phyloP scores from a whole-genome alignment of 2,888 invertebrate genomes.

The Drosophila nr. perissopoda region DNA sequence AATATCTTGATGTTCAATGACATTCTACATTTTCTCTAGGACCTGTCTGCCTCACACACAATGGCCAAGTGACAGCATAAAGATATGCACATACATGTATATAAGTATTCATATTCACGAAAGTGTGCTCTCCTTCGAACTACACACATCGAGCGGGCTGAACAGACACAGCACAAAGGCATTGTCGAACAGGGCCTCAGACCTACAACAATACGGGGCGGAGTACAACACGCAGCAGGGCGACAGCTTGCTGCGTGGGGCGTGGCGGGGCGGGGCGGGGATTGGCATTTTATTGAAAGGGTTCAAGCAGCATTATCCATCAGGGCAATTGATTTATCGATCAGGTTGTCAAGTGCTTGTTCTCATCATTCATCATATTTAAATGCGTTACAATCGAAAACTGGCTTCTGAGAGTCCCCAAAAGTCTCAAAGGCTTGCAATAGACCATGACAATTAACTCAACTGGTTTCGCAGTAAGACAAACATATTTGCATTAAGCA shows the following conservation, averaged over 20 bases:
- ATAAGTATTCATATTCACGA: slow-evolving; percentile 27
- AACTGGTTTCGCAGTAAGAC: slow-evolving; percentile 2
- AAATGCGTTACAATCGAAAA: slow-evolving; percentile 59
- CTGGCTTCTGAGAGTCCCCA: slow-evolving; percentile 24
- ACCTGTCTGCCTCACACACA: slow-evolving; percentile 51
- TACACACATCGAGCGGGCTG: slow-evolving; percentile 43
- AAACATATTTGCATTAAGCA: slow-evolving; percentile 16
- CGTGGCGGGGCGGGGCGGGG: slow-evolving; percentile 7
- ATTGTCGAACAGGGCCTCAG: slow-evolving; percentile 17
- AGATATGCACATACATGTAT: slow-evolving; percentile 28
- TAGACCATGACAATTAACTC: slow-evolving; percentile 5
- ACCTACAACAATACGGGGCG: slow-evolving; percentile 13
- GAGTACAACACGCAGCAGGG: slow-evolving; percentile 27
- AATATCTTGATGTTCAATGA: slow-evolving; percentile 77
- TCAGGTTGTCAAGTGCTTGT: slow-evolving; percentile 79
- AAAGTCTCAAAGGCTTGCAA: slow-evolving; percentile 6
- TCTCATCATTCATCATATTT: slow-evolving; percentile 76
- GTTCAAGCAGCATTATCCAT: slow-evolving; percentile 66
- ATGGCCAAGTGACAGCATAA: slow-evolving; percentile 40
- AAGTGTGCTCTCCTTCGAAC: slow-evolving; percentile 11
- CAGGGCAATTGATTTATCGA: slow-evolving; percentile 80
- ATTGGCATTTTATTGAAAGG: slow-evolving; percentile 61
- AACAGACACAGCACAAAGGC: slow-evolving; percentile 44
- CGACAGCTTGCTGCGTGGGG: slow-evolving; percentile 6
- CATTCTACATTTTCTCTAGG: slow-evolving; percentile 54